A percentile compares a stretch with the other conserved stretches of the same genome.
These are phyloP conservation scores for Melospiza georgiana DNA, from an alignment of 2,113 vertebrate genomes.

Conservation along the genomic window DNA sequence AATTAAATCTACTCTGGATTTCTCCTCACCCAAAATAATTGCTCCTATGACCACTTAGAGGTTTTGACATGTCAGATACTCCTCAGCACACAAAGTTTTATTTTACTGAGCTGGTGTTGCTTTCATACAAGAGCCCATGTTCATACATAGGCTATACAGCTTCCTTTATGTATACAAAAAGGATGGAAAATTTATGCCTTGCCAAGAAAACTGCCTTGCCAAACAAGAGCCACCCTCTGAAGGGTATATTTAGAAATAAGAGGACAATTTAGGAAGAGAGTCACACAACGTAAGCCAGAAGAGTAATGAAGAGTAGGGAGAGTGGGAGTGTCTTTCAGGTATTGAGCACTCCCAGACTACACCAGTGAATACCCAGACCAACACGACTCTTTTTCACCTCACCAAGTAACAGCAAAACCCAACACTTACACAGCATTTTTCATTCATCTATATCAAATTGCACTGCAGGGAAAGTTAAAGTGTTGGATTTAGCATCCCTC, in stretches of 20 bases:
- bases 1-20: neutral
- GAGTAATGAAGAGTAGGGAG: neutral
- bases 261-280: neutral
- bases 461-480: neutral
- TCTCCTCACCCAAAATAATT: neutral
- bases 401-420: neutral
- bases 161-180: neutral
- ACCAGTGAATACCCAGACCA: neutral
- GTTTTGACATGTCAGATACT: rapidly evolving
- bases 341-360: neutral
- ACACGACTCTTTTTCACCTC: neutral
- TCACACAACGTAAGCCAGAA: constrained; percentile 13
- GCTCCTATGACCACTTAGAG: neutral
- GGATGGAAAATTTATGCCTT: constrained; percentile 2
- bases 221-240: neutral
- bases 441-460: neutral
- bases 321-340: constrained; percentile 20
- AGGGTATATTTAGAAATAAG: constrained; percentile 30
- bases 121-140: neutral
- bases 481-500: neutral
- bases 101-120: neutral
- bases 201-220: constrained; percentile 15
- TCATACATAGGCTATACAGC: neutral
- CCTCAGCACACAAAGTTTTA: neutral
- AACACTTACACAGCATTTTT: neutral